Evolutionary conservation across 2,797 vertebrate species (phyloP).

Genomic region (Brachyrhaphis roseni): DNA sequence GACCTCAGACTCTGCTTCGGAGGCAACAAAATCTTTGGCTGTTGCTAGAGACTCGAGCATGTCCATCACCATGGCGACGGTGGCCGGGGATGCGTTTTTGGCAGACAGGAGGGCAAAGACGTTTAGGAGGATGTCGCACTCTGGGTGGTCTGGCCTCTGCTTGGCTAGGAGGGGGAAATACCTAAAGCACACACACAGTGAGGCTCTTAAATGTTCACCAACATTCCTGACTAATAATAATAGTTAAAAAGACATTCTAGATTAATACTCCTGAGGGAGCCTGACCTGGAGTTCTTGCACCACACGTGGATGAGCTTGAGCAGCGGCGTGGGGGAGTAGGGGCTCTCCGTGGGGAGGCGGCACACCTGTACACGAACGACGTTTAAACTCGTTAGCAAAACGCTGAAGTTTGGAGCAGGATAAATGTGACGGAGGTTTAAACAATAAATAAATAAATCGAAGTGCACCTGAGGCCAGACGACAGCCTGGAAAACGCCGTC

Average conservation of each 20-base stretch:
- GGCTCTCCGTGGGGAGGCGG: constrained; percentile 90
- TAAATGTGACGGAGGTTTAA: not conserved
- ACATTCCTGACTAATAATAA: not conserved
- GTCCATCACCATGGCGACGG: constrained; percentile 87
- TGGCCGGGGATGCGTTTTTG: constrained; percentile 85
- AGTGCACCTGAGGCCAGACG: constrained; percentile 92
- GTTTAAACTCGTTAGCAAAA: not conserved
- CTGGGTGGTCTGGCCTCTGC: constrained; percentile 84
- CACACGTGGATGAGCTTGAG: constrained; percentile 92
- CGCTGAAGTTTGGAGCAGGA: accelerated
- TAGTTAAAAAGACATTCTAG: too few species aligned
- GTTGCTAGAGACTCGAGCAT: constrained; percentile 88
- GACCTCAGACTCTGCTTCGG: constrained; percentile 76
- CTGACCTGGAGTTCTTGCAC: constrained; percentile 91
- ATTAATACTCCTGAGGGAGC: not conserved
- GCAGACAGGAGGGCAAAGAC: constrained; percentile 89
- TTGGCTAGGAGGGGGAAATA: constrained; percentile 92
- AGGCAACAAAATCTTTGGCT: constrained; percentile 85
- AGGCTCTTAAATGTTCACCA: not conserved
- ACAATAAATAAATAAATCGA: not conserved
- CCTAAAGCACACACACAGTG: constrained; percentile 66
- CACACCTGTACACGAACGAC: constrained; percentile 79
- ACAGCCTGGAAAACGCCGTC: constrained; percentile 89
- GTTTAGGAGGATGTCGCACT: constrained; percentile 87
- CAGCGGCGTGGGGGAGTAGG: constrained; percentile 91